Conservation (phyloP, 1,140 invertebrate species). For the Rhizoglyphus robini region DNA sequence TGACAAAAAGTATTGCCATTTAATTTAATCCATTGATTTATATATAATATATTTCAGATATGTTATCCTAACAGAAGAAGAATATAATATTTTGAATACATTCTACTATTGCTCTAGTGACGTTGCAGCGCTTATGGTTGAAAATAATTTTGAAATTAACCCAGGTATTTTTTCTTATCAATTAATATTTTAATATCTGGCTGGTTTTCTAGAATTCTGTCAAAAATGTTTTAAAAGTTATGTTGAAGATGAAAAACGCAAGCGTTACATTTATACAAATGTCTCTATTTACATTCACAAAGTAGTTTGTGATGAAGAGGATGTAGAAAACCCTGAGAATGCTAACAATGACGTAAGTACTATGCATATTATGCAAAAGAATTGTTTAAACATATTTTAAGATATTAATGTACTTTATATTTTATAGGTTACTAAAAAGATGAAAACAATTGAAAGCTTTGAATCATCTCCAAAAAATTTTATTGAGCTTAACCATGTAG, state of each 20-base stretch:
- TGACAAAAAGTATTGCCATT: conserved; percentile 1
- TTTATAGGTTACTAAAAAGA: background rate
- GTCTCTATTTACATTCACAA: conserved; percentile 34
- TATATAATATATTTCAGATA: background rate
- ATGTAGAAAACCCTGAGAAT: conserved; percentile 27
- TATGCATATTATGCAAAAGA: background rate
- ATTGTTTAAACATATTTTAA: background rate
- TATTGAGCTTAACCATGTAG: too few species aligned
- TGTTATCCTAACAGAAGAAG: background rate
- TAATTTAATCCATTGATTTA: background rate
- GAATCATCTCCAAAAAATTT: too few species aligned
- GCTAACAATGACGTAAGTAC: conserved; percentile 12
- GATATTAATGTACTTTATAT: background rate
- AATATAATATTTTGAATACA: background rate
- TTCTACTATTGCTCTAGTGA: background rate
- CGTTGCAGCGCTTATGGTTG: conserved; percentile 3
- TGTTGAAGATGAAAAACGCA: conserved; percentile 29
- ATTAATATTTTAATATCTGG: background rate
- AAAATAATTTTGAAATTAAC: background rate
- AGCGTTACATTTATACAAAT: conserved; percentile 31
- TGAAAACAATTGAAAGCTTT: background rate
- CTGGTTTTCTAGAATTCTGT: conserved; percentile 29
- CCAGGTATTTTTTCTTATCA: too few species aligned
- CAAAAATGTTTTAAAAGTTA: conserved; percentile 30
- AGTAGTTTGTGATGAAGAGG: conserved; percentile 26